phyloP scores from a whole-genome alignment of 2,113 vertebrate species.

The Phodopus roborovskii region DNA sequence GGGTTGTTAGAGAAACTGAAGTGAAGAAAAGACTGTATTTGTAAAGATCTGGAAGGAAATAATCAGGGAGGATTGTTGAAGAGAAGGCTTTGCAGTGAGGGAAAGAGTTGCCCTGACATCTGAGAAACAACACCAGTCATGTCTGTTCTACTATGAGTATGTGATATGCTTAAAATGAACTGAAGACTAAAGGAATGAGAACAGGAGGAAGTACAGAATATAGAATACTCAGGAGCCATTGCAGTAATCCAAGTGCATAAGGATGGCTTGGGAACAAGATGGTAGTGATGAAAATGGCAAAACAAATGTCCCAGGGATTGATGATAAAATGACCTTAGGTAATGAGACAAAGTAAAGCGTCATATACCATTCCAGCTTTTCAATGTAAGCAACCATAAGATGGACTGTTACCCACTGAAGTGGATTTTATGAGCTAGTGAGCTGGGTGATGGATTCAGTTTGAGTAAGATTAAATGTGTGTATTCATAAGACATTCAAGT shows the following conservation, averaged over 20 bases:
- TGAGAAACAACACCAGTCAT: background rate
- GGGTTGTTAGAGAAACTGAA: background rate
- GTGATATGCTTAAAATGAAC: background rate
- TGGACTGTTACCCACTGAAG: background rate
- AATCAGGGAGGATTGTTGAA: background rate
- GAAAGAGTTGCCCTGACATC: background rate
- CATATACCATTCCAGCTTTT: too few relatives aligned
- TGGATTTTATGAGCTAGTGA: background rate
- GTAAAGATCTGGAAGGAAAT: background rate
- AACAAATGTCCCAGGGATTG: background rate
- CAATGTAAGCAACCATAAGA: background rate
- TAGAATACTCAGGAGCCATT: background rate
- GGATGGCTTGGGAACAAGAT: background rate
- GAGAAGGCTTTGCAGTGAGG: background rate
- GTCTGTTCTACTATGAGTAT: slow-evolving; percentile 29
- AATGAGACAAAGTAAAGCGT: background rate
- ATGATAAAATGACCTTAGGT: background rate
- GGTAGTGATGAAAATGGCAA: background rate
- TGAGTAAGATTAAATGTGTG: background rate
- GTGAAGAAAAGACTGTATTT: background rate
- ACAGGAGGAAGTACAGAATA: background rate
- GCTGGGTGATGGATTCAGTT: background rate
- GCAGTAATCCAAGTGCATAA: background rate
- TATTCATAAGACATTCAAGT: background rate
- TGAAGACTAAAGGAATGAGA: background rate